Conservation (phyloP, 1,140 invertebrate species). For the Philopotamus ludificatus region DNA sequence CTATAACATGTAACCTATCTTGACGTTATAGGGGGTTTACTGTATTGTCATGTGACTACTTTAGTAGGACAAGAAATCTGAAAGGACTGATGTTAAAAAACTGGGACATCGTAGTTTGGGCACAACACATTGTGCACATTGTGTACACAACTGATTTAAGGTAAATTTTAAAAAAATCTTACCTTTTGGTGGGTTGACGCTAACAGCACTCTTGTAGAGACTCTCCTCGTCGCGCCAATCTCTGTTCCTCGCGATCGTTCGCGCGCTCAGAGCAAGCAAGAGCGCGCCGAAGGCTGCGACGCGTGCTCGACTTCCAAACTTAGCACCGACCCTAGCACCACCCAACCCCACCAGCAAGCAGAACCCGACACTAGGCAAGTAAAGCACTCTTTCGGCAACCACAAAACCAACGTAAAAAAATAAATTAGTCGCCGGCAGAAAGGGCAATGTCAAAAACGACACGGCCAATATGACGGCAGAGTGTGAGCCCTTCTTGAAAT, state of each 20-base stretch:
- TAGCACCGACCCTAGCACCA: constrained; percentile 58
- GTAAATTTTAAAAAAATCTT: too few relatives aligned
- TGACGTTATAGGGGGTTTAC: too few relatives aligned
- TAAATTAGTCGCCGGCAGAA: constrained; percentile 90
- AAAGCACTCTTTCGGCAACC: constrained; percentile 92
- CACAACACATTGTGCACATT: too few relatives aligned
- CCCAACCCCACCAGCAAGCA: constrained; percentile 84
- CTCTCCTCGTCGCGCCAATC: constrained; percentile 94
- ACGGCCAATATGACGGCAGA: constrained; percentile 63
- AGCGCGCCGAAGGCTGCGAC: constrained; percentile 57
- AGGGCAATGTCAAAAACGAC: constrained; percentile 82
- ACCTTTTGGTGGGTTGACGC: constrained; percentile 98
- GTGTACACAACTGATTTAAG: too few relatives aligned
- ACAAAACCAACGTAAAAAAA: constrained; percentile 98
- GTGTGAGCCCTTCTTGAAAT: constrained; percentile 47
- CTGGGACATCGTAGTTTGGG: too few relatives aligned
- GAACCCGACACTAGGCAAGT: constrained; percentile 93
- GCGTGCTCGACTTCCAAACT: constrained; percentile 53
- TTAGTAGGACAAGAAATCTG: too few relatives aligned
- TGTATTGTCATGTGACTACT: too few relatives aligned
- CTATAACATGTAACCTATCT: too few relatives aligned
- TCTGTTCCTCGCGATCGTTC: constrained; percentile 79
- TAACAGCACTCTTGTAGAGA: constrained; percentile 86
- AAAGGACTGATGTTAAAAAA: too few relatives aligned
- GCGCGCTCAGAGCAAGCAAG: constrained; percentile 69